Conservation (phyloP, 2,797 vertebrate genomes). For the Cuculus canorus region DNA sequence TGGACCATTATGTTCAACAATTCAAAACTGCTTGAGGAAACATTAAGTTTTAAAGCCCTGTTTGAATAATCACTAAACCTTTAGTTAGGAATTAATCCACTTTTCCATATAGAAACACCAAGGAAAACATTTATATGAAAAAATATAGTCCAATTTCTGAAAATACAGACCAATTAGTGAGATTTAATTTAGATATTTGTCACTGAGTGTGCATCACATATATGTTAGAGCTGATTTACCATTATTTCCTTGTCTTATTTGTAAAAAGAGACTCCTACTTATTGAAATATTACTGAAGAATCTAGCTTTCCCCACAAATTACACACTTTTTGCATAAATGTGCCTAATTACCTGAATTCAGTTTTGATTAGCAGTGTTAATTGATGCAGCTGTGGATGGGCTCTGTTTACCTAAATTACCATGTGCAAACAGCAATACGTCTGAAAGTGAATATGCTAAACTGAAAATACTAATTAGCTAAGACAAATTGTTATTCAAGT, state of each 20-base stretch:
- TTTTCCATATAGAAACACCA: slow-evolving; percentile 55
- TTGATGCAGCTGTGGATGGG: slow-evolving; percentile 87
- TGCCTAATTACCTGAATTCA: slow-evolving; percentile 89
- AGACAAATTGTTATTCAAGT: slow-evolving; percentile 87
- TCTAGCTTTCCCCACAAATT: slow-evolving; percentile 79
- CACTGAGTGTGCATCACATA: slow-evolving; percentile 52
- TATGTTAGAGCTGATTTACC: slow-evolving; percentile 70
- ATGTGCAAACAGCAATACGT: slow-evolving; percentile 88
- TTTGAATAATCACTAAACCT: slow-evolving; percentile 36
- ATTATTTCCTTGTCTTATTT: slow-evolving; percentile 72
- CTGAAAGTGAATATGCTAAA: slow-evolving; percentile 85
- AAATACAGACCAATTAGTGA: slow-evolving; percentile 78
- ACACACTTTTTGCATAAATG: slow-evolving; percentile 86
- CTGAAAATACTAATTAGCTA: slow-evolving; percentile 88
- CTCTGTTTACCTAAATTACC: slow-evolving; percentile 89
- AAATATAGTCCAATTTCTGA: slow-evolving; percentile 70
- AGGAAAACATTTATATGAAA: slow-evolving; percentile 66
- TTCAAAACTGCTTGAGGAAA: slow-evolving; percentile 36
- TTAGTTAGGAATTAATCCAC: slow-evolving; percentile 46
- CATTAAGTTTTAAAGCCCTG: slow-evolving; percentile 61
- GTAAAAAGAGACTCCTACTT: slow-evolving; percentile 75
- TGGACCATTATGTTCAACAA: slow-evolving; percentile 10
- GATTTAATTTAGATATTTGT: slow-evolving; percentile 79
- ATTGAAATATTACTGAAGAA: slow-evolving; percentile 82
- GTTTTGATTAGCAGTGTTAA: slow-evolving; percentile 90